Base-by-base conservation (phyloP, 2,888 invertebrate species). In the Drosophila lutescens region DNA sequence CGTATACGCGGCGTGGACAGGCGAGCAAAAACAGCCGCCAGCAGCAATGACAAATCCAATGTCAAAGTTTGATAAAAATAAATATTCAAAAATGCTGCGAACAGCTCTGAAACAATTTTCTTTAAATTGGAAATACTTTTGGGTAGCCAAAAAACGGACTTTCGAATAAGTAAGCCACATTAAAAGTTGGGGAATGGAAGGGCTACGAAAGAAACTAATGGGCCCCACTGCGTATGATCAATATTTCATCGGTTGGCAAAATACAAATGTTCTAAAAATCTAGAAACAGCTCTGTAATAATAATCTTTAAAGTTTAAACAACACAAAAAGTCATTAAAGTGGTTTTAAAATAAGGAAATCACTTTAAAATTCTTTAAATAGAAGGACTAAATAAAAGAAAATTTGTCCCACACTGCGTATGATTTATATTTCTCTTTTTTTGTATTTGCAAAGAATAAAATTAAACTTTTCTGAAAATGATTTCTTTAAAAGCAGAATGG, bases 21-120 rank as follows among this genome's bases (percentile, higher is more conserved):
- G 58, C 69, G 61, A 61, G 40, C 62, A 70, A 70, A 67, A 51
- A 59, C 72, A 63, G 56, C 67, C 50, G 56, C 50, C 44, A 68
- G 69, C 56, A 85, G 78, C 88, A 90, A 90, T 90, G 90, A 89
- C 90, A 90, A 88, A 90, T 82, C 87, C 90, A 90, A 90, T 90
- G 90, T 89, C 89, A 88, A 88, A 88, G 78, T 68, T 82, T 87
- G 82, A 86, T 83, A 85, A 81, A 86, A 88, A 89, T 83, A 88
- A 85, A 86, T 86, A 79, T 86, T 80, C 26, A 72, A 76, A 77
- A 73, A 63, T 49, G 50, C 30, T 46, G 43, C 38, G 47, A 57
- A 58, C 36, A 51, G 44, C 17, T 67, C 36, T 34, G 46, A 58
- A 57, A 57, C 41, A 44, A 57, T 61, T 61, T 49, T 20, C 26